phyloP scores from a whole-genome alignment of 2,797 vertebrate species.

The Percopsis omiscomaycus region DNA sequence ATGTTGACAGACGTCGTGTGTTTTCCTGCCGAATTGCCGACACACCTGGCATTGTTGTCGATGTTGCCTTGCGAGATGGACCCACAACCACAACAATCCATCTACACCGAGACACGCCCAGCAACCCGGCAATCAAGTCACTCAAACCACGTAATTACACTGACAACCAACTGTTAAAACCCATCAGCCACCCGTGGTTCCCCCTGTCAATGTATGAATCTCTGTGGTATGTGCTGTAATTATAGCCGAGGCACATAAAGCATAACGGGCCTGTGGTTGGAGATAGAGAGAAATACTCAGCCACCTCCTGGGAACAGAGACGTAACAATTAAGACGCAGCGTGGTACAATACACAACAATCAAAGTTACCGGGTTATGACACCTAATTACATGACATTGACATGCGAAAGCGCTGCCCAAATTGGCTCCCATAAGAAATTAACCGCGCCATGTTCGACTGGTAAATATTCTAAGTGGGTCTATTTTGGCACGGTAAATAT shows the following conservation, averaged over 20 bases:
- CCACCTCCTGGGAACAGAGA: constrained; percentile 31
- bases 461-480: constrained; percentile 13
- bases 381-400: constrained; percentile 55
- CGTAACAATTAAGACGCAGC: constrained; percentile 48
- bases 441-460: constrained; percentile 24
- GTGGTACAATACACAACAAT: constrained; percentile 38
- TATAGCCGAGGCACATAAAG: constrained; percentile 41
- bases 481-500: constrained; percentile 39
- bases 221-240: constrained; percentile 52
- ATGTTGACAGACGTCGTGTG: no score
- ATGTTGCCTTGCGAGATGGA: constrained; percentile 20
- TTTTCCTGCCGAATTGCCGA: constrained; percentile 5
- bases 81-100: constrained; percentile 23
- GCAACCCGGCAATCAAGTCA: constrained; percentile 38
- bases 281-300: constrained; percentile 41
- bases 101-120: neutral
- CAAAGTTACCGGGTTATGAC: constrained; percentile 29
- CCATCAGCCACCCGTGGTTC: constrained; percentile 51
- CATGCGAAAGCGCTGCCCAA: constrained; percentile 38
- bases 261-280: constrained; percentile 30
- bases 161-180: constrained; percentile 41
- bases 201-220: constrained; percentile 41
- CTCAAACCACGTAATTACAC: constrained; percentile 56
- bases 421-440: constrained; percentile 56
- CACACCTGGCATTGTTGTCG: constrained; percentile 9